phyloP scores from a whole-genome alignment of 1,140 invertebrate genomes.

The Aphelenchoides fujianensis region DNA sequence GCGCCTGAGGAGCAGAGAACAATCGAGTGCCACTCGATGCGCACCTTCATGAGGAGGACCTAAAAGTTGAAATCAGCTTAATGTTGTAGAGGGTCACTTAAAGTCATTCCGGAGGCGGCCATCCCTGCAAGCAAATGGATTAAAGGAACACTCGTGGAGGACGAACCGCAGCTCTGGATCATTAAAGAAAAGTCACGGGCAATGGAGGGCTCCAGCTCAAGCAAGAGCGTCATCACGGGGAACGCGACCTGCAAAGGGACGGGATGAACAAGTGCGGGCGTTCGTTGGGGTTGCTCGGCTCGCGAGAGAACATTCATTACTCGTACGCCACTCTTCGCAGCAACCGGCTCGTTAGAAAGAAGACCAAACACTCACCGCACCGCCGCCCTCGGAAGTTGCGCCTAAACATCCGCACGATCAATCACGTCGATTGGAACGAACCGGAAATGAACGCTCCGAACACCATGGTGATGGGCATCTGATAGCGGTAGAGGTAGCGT shows the following conservation, averaged over 20 bases:
- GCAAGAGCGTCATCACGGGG: slow-evolving; percentile 58
- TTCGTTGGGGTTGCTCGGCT: too few species aligned
- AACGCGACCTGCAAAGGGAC: slow-evolving; percentile 46
- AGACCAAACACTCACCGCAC: slow-evolving; percentile 7
- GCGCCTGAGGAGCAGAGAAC: slow-evolving; percentile 50
- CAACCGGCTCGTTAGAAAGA: too few species aligned
- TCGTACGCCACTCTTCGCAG: too few species aligned
- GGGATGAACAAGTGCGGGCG: too few species aligned
- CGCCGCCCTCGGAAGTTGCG: slow-evolving; percentile 27
- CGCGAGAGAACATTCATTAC: too few species aligned
- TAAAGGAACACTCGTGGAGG: slow-evolving; percentile 31
- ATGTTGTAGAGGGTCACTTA: too few species aligned
- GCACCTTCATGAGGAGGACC: slow-evolving; percentile 53
- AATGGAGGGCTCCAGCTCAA: slow-evolving; percentile 45
- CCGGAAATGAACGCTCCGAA: slow-evolving; percentile 31
- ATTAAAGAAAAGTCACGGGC: slow-evolving; percentile 58
- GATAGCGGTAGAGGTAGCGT: slow-evolving; percentile 36
- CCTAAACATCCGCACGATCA: slow-evolving; percentile 2
- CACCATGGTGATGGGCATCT: slow-evolving; percentile 52
- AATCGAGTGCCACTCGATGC: slow-evolving; percentile 52
- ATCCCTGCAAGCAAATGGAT: slow-evolving; percentile 41
- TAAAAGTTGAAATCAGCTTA: too few species aligned
- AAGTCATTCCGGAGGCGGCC: slow-evolving; percentile 45
- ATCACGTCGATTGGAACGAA: not conserved
- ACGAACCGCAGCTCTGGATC: slow-evolving; percentile 52